Evolutionary conservation across 2,888 invertebrate genomes (phyloP), one percentile per base, ranked within the genome.

Genomic region (Netelia fuscicornis): DNA sequence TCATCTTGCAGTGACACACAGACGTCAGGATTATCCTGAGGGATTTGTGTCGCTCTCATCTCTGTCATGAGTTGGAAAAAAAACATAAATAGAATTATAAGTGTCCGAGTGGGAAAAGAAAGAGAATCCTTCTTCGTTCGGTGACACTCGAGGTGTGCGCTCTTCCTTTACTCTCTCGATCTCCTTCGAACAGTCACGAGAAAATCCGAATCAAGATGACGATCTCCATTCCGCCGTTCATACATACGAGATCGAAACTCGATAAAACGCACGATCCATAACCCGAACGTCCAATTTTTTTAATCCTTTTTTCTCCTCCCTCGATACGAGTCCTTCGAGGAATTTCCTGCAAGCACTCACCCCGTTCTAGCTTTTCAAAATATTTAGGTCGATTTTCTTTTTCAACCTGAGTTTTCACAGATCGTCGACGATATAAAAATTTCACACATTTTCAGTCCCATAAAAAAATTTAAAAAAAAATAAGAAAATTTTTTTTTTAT

Each of bases 11-110:
- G 23, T 81, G 82, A 83, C 76, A 85, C 67, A 81, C 56, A 62
- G 86, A 78, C 80, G 77, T 84, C 76, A 77, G 82, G 86, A 86
- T 86, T 78, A 86, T 85, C 85, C 78, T 30, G 58, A 71, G 37
- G 86, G 86, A 86, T 86, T 86, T 85, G 86, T 86, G 85, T 85
- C 86, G 67, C 64, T 65, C 56, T 78, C 30, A 67, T 79, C 42
- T 42, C 52, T 75, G 82, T 75, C 75, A 71, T 65, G 72, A 62
- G 81, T 13, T 11, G 3, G 25, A 52, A 62, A 62, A 72, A 56
- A 25, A 2, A 75, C 78, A 82, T 52, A 81, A 79, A 65, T 77
- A 64, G 75, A 65, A 80, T 68, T 72, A 42, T 44, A 70, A 84
- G 60, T 52, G 81, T 67, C 60, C 48, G 17, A 25, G 68, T 17